A percentile compares a stretch with the other conserved stretches of the same genome.
phyloP scores from a whole-genome alignment of 2,797 vertebrate species.

The Peromyscus attwateri region DNA sequence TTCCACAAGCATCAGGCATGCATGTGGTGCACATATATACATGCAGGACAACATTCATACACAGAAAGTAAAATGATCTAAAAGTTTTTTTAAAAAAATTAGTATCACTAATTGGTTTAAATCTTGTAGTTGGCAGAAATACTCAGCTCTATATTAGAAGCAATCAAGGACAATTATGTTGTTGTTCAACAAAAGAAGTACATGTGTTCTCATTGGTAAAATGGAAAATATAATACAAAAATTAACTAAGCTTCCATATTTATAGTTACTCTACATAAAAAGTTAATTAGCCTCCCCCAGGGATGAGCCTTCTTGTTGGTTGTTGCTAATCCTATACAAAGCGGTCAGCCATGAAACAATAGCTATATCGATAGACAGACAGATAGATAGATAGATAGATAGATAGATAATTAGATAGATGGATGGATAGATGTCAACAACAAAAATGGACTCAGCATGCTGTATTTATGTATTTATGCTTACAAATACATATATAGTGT shows the following conservation, averaged over 20 bases:
- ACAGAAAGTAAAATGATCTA: not conserved
- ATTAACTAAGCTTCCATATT: not conserved
- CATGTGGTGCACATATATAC: not conserved
- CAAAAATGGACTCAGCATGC: not conserved
- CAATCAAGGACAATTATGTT: not conserved
- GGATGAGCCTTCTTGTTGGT: too few relatives aligned
- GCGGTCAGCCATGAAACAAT: not conserved
- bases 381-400: too few relatives aligned
- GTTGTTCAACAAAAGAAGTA: not conserved
- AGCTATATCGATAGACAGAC: too few relatives aligned
- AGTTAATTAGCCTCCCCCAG: not conserved
- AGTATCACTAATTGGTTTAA: not conserved
- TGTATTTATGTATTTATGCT: not conserved
- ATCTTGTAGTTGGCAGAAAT: not conserved
- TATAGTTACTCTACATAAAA: not conserved
- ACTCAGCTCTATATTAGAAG: not conserved
- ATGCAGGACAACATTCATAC: too few relatives aligned
- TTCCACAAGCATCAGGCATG: not conserved
- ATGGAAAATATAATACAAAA: not conserved
- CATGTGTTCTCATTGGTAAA: not conserved
- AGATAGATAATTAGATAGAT: too few relatives aligned
- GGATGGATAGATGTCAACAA: not conserved
- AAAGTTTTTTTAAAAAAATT: not conserved
- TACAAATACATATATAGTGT: not conserved
- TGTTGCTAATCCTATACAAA: not conserved